Conservation (phyloP, 2,113 vertebrate species). For the Tragelaphus scriptus region DNA sequence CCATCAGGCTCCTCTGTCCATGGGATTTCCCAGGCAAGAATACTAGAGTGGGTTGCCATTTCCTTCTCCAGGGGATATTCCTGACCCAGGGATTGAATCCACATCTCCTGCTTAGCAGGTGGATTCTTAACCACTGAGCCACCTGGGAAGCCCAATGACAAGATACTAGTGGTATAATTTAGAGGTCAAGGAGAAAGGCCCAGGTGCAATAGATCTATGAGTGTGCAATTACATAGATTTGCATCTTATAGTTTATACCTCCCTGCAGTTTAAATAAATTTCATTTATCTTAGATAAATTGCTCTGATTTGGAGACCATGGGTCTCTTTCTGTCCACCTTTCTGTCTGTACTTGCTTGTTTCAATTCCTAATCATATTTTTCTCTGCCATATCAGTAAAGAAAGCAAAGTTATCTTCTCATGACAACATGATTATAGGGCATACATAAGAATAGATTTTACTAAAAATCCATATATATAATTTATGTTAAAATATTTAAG, state of each 20-base stretch:
- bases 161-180: not conserved
- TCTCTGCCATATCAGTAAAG: not conserved
- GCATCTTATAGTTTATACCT: not conserved
- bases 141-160: not conserved
- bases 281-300: not conserved
- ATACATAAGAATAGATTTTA: slow-evolving; percentile 34
- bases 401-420: slow-evolving; percentile 17
- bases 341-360: not conserved
- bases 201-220: not conserved
- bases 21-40: not conserved
- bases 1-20: not conserved
- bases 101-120: not conserved
- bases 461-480: slow-evolving; percentile 41
- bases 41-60: not conserved
- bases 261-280: not conserved
- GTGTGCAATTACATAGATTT: not conserved
- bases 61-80: not conserved
- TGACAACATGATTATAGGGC: slow-evolving; percentile 33
- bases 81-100: not conserved
- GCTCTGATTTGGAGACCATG: not conserved
- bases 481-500: slow-evolving; percentile 61
- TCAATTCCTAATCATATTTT: not conserved
- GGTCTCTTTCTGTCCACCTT: not conserved
- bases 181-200: not conserved
- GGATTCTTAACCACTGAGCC: not conserved